Percentiles rank a stretch among this genome's conserved stretches.
phyloP scores from a whole-genome alignment of 2,113 vertebrate species.

The Nycticebus coucang region DNA sequence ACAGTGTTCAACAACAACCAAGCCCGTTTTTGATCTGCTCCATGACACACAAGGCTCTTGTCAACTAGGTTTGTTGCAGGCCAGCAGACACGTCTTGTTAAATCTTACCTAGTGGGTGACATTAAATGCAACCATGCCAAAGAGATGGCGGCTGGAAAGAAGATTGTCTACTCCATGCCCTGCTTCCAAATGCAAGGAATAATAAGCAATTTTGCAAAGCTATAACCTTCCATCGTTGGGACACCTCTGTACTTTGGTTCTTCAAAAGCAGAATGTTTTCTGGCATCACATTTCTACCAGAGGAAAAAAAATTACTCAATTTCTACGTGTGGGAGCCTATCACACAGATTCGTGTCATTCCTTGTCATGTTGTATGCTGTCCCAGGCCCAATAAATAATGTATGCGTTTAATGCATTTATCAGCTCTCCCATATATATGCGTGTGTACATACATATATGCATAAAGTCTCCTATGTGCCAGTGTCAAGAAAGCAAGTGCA shows the following conservation, averaged over 20 bases:
- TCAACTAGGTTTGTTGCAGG: slow-evolving; percentile 60
- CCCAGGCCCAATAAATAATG: slow-evolving; percentile 80
- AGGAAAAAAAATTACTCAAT: slow-evolving; percentile 46
- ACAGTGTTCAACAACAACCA: neutral
- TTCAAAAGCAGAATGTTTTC: slow-evolving; percentile 69
- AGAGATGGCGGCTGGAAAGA: slow-evolving; percentile 67
- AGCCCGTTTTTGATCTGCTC: slow-evolving; percentile 56
- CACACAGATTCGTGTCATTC: slow-evolving; percentile 68
- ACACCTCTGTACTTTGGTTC: slow-evolving; percentile 67
- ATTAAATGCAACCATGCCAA: slow-evolving; percentile 65
- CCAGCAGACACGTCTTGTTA: slow-evolving; percentile 70
- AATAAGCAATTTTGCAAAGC: slow-evolving; percentile 69
- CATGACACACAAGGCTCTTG: slow-evolving; percentile 57
- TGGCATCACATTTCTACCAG: slow-evolving; percentile 51
- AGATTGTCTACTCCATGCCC: slow-evolving; percentile 18
- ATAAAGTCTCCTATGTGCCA: neutral
- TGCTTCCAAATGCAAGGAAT: slow-evolving; percentile 71
- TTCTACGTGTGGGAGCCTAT: slow-evolving; percentile 49
- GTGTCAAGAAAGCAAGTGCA: slow-evolving; percentile 57
- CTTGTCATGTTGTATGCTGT: slow-evolving; percentile 56
- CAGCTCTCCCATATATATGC: slow-evolving; percentile 8
- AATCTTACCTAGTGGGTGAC: slow-evolving; percentile 65
- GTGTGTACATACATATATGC: neutral
- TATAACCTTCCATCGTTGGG: slow-evolving; percentile 49
- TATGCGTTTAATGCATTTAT: slow-evolving; percentile 80